Conservation (phyloP, 2,888 invertebrate genomes). For the Aricia artaxerxes region DNA sequence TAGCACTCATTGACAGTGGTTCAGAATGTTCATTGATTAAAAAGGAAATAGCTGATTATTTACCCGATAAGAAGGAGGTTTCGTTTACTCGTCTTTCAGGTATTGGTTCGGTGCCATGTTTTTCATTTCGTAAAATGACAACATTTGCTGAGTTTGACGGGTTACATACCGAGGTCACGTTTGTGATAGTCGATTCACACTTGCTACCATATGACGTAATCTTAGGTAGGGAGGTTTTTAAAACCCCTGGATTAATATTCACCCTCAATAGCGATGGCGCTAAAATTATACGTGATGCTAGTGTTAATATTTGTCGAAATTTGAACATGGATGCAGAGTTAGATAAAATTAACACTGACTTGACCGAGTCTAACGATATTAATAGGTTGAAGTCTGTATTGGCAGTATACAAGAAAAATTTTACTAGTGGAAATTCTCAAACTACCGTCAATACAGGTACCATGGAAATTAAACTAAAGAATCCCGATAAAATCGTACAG, state of each 20-base stretch:
- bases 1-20: not conserved
- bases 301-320: too few species aligned
- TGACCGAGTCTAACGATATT: not conserved
- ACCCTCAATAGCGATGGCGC: too few species aligned
- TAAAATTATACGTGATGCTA: too few species aligned
- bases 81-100: slow-evolving; percentile 18
- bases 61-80: not conserved
- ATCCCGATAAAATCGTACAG: slow-evolving; percentile 35
- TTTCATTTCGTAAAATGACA: too few species aligned
- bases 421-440: slow-evolving; percentile 23
- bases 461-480: slow-evolving; percentile 32
- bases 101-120: not conserved
- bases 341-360: too few species aligned
- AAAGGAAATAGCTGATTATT: not conserved
- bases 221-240: too few species aligned
- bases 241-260: too few species aligned
- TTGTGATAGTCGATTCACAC: too few species aligned
- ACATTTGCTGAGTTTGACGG: too few species aligned
- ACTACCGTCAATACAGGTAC: slow-evolving; percentile 30
- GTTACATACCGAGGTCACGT: too few species aligned
- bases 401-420: not conserved
- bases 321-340: too few species aligned
- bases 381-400: not conserved
- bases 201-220: too few species aligned
- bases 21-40: slow-evolving; percentile 3